These are phyloP conservation scores for Aleiodes sp. DNA, from an alignment of 1,140 invertebrate species.

Conservation along the genomic window DNA sequence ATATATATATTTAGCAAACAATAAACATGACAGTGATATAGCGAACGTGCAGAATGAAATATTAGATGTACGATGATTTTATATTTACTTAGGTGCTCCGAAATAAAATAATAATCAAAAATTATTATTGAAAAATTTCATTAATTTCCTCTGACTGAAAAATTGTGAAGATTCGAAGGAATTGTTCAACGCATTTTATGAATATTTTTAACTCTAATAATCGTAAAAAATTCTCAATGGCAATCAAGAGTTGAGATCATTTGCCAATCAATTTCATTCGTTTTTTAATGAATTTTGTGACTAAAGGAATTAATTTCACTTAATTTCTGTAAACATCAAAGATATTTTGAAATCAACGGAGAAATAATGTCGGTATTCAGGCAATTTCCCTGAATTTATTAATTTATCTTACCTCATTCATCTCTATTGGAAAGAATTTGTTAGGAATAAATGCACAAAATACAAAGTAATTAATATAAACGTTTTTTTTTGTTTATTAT, in stretches of 20 bases:
- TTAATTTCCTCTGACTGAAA: neutral
- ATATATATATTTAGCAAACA: conserved; percentile 39
- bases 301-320: no score
- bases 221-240: no score
- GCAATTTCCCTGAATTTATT: no score
- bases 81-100: conserved; percentile 63
- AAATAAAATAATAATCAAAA: conserved; percentile 60
- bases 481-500: conserved; percentile 38
- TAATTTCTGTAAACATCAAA: no score
- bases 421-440: neutral
- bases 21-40: conserved; percentile 57
- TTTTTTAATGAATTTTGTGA: no score
- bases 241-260: no score
- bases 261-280: no score
- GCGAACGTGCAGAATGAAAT: conserved; percentile 58
- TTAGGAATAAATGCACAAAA: conserved; percentile 24
- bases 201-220: no score
- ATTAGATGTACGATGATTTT: conserved; percentile 58
- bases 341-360: no score
- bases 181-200: no score
- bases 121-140: neutral
- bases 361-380: no score
- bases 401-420: conserved; percentile 19
- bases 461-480: conserved; percentile 37
- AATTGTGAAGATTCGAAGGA: no score